These are phyloP conservation scores for Solen grandis DNA, from an alignment of 1,140 invertebrate species.

Conservation along the genomic window DNA sequence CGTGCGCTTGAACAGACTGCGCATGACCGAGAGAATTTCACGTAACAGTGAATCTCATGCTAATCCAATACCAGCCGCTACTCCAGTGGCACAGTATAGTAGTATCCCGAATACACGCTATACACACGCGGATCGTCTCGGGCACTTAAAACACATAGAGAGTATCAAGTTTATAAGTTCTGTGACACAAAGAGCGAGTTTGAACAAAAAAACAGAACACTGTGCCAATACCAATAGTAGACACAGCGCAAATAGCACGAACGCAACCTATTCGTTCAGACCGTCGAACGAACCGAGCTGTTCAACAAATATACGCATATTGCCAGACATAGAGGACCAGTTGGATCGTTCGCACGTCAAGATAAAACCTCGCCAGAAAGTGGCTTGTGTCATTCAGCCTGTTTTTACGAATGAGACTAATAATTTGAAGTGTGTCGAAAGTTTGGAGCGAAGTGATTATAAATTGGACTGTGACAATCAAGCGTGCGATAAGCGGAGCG, in stretches of 20 bases:
- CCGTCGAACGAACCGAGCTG: background rate
- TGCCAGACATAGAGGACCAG: background rate
- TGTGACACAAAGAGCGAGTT: conserved; percentile 2
- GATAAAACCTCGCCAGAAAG: conserved; percentile 24
- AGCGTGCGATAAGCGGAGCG: background rate
- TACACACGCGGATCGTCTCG: background rate
- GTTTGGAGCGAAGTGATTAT: background rate
- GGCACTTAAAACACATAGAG: conserved; percentile 2
- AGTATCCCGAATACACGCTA: conserved; percentile 9
- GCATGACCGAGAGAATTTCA: conserved; percentile 18
- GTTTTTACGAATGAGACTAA: conserved; percentile 13
- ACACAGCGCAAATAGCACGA: background rate
- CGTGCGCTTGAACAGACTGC: conserved; percentile 37
- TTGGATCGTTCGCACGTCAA: background rate
- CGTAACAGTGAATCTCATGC: conserved; percentile 3
- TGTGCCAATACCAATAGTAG: conserved; percentile 14
- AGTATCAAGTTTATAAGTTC: conserved; percentile 23
- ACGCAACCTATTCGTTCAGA: background rate
- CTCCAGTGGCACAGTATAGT: background rate
- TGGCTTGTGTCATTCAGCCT: background rate
- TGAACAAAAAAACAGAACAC: conserved; percentile 14
- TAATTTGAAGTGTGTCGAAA: conserved; percentile 12
- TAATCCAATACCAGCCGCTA: conserved; percentile 48
- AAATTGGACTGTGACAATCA: conserved; percentile 19
- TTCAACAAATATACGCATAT: background rate